These are phyloP conservation scores for Coptodon rendalli DNA, from an alignment of 2,113 vertebrate genomes.

Conservation along the genomic window DNA sequence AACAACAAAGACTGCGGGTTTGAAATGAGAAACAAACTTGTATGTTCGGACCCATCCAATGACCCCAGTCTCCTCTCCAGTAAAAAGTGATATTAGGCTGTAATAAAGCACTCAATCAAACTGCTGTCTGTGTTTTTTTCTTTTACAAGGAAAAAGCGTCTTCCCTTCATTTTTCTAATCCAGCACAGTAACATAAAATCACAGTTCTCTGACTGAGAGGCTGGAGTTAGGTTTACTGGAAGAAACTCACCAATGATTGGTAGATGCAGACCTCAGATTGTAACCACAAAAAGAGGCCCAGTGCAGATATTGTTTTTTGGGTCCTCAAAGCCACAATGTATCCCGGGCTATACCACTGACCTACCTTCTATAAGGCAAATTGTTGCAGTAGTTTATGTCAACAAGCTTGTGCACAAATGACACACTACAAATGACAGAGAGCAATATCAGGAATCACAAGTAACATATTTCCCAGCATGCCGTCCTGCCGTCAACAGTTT, in stretches of 20 bases:
- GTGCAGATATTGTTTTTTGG: neutral
- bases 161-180: neutral
- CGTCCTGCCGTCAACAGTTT: neutral
- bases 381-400: neutral
- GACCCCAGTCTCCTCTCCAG: neutral
- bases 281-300: neutral
- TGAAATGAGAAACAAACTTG: neutral
- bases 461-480: neutral
- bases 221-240: neutral
- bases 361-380: neutral
- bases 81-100: neutral
- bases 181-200: neutral
- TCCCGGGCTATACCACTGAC: neutral
- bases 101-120: neutral
- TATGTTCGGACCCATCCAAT: neutral
- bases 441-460: neutral
- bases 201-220: neutral
- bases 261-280: neutral
- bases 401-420: neutral
- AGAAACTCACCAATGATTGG: neutral
- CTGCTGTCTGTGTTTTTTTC: neutral
- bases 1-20: neutral
- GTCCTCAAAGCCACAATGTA: neutral
- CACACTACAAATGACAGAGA: neutral
- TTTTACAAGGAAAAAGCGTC: neutral